Evolutionary conservation across 2,888 invertebrate genomes (phyloP).

Genomic region (Hypsopygia costalis): DNA sequence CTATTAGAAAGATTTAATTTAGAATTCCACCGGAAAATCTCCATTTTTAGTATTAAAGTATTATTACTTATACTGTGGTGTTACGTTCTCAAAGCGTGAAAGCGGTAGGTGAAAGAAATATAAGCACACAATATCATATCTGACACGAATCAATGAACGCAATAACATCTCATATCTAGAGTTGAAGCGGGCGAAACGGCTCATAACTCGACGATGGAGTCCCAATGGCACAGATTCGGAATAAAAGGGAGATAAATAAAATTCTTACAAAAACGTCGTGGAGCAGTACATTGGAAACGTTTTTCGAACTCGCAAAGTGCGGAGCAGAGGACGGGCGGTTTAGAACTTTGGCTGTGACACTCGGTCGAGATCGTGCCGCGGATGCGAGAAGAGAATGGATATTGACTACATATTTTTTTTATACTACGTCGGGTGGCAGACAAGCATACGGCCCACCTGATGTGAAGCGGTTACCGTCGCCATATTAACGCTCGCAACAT

Average conservation of each 20-base stretch:
- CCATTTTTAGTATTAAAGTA: too few relatives aligned
- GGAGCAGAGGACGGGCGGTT: conserved; percentile 29
- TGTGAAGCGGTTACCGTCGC: too few relatives aligned
- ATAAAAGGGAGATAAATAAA: conserved; percentile 34
- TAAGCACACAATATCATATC: too few relatives aligned
- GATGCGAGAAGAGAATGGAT: conserved; percentile 20
- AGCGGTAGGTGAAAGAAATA: too few relatives aligned
- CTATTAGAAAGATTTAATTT: too few relatives aligned
- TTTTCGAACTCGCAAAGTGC: conserved; percentile 42
- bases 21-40: too few relatives aligned
- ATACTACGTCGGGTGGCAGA: too few relatives aligned
- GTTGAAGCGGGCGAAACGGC: background rate
- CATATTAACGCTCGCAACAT: too few relatives aligned
- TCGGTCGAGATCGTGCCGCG: conserved; percentile 28
- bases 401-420: too few relatives aligned
- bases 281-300: conserved; percentile 55
- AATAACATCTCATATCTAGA: conserved; percentile 1
- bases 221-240: conserved; percentile 5
- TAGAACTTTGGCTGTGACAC: conserved; percentile 51
- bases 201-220: background rate
- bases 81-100: too few relatives aligned
- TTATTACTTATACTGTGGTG: too few relatives aligned
- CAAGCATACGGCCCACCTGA: too few relatives aligned
- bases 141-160: conserved; percentile 9
- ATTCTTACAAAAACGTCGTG: conserved; percentile 42